Evolutionary conservation across 2,888 invertebrate species (phyloP).

Genomic region (Cryptops parisi): DNA sequence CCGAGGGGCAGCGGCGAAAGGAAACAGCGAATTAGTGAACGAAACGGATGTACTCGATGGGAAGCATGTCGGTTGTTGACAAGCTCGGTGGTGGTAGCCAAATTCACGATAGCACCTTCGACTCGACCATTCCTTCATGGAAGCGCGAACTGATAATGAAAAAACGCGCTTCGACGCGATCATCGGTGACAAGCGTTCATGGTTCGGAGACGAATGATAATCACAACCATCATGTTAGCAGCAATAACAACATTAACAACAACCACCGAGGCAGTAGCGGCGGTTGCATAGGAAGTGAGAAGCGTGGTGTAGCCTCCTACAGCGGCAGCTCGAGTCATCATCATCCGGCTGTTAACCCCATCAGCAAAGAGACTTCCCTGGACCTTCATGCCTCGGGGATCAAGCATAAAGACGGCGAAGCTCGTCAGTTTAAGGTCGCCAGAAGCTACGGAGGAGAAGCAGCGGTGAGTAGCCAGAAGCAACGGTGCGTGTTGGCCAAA

Average conservation of each 20-base stretch:
- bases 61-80: background rate
- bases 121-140: constrained; percentile 13
- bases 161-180: constrained; percentile 6
- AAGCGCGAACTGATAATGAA: constrained; percentile 14
- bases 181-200: background rate
- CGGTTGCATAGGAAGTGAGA: background rate
- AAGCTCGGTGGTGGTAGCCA: no score
- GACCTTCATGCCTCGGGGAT: constrained; percentile 5
- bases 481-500: background rate
- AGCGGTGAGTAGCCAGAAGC: background rate
- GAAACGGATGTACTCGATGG: background rate
- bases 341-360: constrained; percentile 11
- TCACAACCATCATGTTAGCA: background rate
- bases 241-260: background rate
- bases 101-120: background rate
- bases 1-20: no score
- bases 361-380: background rate
- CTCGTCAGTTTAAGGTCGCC: background rate
- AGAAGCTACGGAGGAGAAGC: background rate
- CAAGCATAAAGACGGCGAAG: constrained; percentile 10
- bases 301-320: background rate
- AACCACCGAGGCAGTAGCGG: background rate
- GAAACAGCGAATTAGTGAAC: background rate
- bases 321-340: background rate
- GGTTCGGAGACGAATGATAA: no score